Base-by-base conservation (phyloP, 2,113 vertebrate species). In the Actenoides lindsayi region DNA sequence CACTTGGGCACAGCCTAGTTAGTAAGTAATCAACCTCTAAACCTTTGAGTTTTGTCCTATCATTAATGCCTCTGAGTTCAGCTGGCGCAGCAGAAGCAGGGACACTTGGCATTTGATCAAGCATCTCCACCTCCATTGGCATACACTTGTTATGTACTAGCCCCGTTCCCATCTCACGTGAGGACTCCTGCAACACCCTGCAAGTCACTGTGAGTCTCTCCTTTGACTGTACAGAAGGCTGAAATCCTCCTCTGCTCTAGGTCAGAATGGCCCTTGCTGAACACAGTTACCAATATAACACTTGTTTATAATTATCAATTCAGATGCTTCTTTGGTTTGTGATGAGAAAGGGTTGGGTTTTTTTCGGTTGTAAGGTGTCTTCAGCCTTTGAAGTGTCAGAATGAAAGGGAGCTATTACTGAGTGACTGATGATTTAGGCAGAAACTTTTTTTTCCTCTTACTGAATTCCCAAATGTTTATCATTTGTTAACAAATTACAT, bases 121-220 rank as follows among this genome's bases (percentile, higher is more conserved):
- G 51, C 65, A n/a, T 10, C 92, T 92, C 71, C 69, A 82, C 35
- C 56, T 71, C 31, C 76, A 25, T 1, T 83, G 85, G 57, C 63
- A 70, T 68, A 35, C 0, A 0, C 64, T 64, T 82, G 35, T 51
- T 81, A 6, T 37, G 24, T 13, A n/a, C 93, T 84, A 60, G 70
- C 57, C 91, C 11, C 33, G 9, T 33, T 91, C 81, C 79, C 50
- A 62, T 68, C 77, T 81, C 68, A 48, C 2, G 0, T 35, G 90
- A 93, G 69, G 86, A 60, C 90, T 62, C 3, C 92, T 87, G 63
- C 83, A 46, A 46, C 57, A 68, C 69, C 76, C 50, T 56, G 65
- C 69, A 51, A 50, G 80, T 75, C 83, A 79, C 80, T 65, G 77
- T 76, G 86, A 89, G 95, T 94, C 94, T 83, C 14, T 88, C 78